Base-by-base conservation (phyloP, 2,113 vertebrate genomes). In the Tachysurus vachellii region DNA sequence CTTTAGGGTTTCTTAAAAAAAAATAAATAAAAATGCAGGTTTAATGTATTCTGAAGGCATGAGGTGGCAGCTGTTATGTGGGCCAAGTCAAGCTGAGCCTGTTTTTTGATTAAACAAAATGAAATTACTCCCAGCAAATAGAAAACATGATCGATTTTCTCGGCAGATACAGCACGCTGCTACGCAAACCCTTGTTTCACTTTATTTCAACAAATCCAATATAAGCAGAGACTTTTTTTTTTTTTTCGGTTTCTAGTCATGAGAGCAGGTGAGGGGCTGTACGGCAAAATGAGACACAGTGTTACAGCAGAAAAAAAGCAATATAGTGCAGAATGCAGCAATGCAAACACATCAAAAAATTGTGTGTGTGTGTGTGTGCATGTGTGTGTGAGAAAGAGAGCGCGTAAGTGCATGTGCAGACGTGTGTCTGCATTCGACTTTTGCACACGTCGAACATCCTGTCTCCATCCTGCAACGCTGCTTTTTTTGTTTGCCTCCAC, bases 31-130 rank as follows among this genome's bases (percentile, higher is more conserved):
- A 90, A 73, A 83, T 87, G 86, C 84, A 85, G 88, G 77, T 90
- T 89, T 91, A 92, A 93, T 91, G 86, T 88, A 87, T 89, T 90
- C 86, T 88, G 90, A 87, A 83, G 47, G 85, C n/a, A 42, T 66
- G 64, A 75, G 73, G 75, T 77, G 89, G 85, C 90, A 91, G 91
- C 89, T 88, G 90, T 77, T 90, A 89, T 86, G 56, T 85, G 75
- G 85, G 88, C 86, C 83, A 56, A 85, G 86, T 87, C 87, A 88
- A 90, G 87, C 90, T 89, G 89, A 84, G 89, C 89, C 76, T 89
- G 86, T 90, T 91, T 93, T 92, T 86, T 94, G 91, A 94, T 94
- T 92, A 93, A 90, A 92, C 91, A 86, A 94, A 93, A 94, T 93
- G 88, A 91, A 91, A 93, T 93, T 92, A 93, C 91, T 89, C 91